Conservation (phyloP, 2,797 vertebrate genomes). For the Acrossocheilus wenchowensis region DNA sequence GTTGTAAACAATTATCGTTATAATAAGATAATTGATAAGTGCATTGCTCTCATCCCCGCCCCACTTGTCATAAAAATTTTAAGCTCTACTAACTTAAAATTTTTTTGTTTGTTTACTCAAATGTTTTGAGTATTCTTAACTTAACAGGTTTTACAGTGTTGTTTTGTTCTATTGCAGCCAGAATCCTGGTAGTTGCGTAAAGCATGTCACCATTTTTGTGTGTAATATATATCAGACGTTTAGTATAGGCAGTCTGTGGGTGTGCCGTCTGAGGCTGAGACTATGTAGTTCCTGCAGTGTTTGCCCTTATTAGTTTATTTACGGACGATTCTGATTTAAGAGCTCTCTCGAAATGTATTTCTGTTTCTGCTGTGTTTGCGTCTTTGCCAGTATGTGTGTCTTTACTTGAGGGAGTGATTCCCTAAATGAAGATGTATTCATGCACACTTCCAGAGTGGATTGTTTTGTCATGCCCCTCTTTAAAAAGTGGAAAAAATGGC, state of each 20-base stretch:
- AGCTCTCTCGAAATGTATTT: not conserved
- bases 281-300: not conserved
- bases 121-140: too few species aligned
- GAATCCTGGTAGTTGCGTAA: not conserved
- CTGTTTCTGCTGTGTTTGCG: constrained; percentile 7
- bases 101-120: too few species aligned
- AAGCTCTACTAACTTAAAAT: too few species aligned
- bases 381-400: constrained; percentile 4
- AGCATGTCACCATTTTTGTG: not conserved
- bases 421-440: constrained; percentile 40
- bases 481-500: constrained; percentile 14
- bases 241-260: not conserved
- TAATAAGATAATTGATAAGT: too few species aligned
- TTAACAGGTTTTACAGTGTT: not conserved
- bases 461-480: constrained; percentile 40
- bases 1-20: too few species aligned
- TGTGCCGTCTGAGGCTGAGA: not conserved
- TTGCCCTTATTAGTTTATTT: not conserved
- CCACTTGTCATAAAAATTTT: too few species aligned
- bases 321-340: constrained; percentile 2
- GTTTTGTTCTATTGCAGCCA: not conserved
- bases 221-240: not conserved
- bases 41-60: too few species aligned
- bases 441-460: constrained; percentile 9
- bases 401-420: constrained; percentile 15